Conservation (phyloP, 2,888 invertebrate species). For the Bimastos eiseni region DNA sequence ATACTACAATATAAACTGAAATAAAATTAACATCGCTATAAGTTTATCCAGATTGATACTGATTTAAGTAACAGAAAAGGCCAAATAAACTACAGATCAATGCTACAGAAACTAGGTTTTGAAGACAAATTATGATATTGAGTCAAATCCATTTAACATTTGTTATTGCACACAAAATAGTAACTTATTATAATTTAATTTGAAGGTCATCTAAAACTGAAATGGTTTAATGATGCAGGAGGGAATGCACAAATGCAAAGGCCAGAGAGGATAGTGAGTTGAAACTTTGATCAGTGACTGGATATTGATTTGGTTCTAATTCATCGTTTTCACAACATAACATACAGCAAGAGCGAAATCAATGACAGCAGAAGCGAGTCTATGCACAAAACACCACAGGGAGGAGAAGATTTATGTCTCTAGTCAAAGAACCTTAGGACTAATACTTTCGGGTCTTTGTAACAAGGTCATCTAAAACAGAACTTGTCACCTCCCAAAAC, state of each 20-base stretch:
- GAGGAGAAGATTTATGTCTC: background rate
- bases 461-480: background rate
- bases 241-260: background rate
- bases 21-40: background rate
- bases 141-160: background rate
- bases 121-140: background rate
- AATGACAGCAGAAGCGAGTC: slow-evolving; percentile 13
- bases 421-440: background rate
- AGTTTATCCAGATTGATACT: background rate
- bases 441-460: background rate
- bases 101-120: background rate
- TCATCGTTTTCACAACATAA: background rate
- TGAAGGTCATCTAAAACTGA: background rate
- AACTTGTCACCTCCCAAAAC: background rate
- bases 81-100: background rate
- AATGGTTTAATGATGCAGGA: background rate
- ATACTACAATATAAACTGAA: background rate
- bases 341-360: background rate
- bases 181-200: background rate
- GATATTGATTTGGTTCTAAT: background rate
- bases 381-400: background rate
- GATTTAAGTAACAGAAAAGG: background rate
- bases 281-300: background rate
- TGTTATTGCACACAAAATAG: background rate
- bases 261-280: background rate